Evolutionary conservation across 2,797 vertebrate genomes (phyloP).

Genomic region (Florisuga fusca): DNA sequence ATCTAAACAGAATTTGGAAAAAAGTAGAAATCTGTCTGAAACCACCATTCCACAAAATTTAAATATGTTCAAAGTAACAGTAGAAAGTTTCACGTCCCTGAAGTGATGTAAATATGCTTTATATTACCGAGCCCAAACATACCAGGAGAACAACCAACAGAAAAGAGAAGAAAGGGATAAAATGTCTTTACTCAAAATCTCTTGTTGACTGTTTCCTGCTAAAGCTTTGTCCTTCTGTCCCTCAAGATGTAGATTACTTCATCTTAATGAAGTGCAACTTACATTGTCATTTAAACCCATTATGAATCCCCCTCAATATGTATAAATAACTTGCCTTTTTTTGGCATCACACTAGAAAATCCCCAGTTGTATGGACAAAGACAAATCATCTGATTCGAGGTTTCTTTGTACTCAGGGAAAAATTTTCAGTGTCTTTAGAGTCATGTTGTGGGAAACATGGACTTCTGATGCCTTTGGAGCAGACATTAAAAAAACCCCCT

Average conservation of each 20-base stretch:
- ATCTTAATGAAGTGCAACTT: slow-evolving; percentile 2
- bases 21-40: neutral
- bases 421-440: neutral
- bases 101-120: neutral
- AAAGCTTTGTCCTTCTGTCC: neutral
- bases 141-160: neutral
- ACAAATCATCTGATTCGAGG: neutral
- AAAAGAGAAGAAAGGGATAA: neutral
- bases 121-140: neutral
- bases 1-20: neutral
- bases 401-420: neutral
- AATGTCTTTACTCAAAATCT: neutral
- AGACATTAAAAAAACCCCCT: neutral
- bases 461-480: neutral
- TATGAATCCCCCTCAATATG: neutral
- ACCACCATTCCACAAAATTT: neutral
- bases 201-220: neutral
- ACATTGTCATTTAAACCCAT: neutral
- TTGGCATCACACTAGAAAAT: neutral
- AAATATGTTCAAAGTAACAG: neutral
- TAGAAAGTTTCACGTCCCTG: neutral
- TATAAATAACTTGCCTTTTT: neutral
- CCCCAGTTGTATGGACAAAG: neutral
- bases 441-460: neutral
- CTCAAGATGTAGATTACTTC: neutral